Base-by-base conservation (phyloP, 2,797 vertebrate species). In the Oryzias dopingdopingensis region DNA sequence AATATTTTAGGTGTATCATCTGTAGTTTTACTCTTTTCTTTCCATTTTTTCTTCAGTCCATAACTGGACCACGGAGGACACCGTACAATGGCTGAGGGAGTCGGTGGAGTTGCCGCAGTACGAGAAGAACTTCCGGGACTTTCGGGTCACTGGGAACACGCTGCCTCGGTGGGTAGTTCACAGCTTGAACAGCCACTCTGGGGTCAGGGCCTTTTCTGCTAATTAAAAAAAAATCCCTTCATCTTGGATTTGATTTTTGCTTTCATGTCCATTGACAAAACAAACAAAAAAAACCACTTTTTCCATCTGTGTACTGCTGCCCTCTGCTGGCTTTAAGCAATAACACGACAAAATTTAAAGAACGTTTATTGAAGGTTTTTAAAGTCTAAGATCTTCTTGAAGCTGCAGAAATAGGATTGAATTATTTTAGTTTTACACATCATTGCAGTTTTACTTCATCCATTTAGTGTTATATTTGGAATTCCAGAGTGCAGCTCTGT, bases 51-150 rank as follows among this genome's bases (percentile, higher is more conserved):
- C 29, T 41, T 22, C 66, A 99, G 97, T 99, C 87, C 96, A 99
- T 89, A 99, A 99, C 90, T 99, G 97, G 97, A 99, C 96, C 12
- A 76, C 90, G 58, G 96, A 97, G 23, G 94, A 98, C 73, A 91
- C 95, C 1, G 86, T 97, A 72, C 93, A 93, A 72, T 99, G 97
- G 97, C 85, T 99, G 84, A 92, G 92, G 86, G 95, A 99, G 71
- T 96, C 96, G 51, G 97, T 99, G 80, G 97, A 99, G 90, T 91
- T 99, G 68, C 96, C 96, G 14, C 97, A 97, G 40, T 98, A 99
- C 8, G 97, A 97, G 84, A 96, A 83, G 82, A 95, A 94, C 91
- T 99, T 99, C 86, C 90, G 94, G 80, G 95, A 97, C 56, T 95
- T 94, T 84, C 87, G 91, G 75, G 92, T 99, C 55, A 95, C 95